Evolutionary conservation across 2,113 vertebrate genomes (phyloP), one percentile per base, ranked within the genome.

Genomic region (Lepisosteus osseus): DNA sequence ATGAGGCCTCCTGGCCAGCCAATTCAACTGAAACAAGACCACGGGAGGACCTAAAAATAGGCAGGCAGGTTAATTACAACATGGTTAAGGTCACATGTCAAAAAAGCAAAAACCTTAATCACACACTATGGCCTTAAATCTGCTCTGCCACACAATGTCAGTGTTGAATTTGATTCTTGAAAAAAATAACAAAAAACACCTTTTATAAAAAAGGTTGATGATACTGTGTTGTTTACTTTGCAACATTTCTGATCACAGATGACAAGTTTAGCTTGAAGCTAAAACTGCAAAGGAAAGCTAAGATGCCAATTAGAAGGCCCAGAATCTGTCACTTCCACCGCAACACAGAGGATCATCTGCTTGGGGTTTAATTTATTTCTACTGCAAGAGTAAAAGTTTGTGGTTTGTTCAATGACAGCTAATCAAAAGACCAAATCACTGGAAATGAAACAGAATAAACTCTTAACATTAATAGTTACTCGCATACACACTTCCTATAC

Each of bases 161-260:
- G 44, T 14, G 6, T 11, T 13, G 13, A 42, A n/a, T 61, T 41
- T 59, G n/a, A 51, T 5, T 51, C 5, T 51, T 6, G 47, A 51
- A 59, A 59, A 59, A 59, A 15, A 15, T 59, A n/a, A 15, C 29
- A 6, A 13, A 13, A n/a, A n/a, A 59, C 57, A 59, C 13, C 57
- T 59, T 59, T 59, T 51, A 51, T 51, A 51, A 15, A 12, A 43
- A 44, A 12, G 64, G 14, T 8, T 14, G 45, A 40, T 44, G 13
- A 3, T 41, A 8, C 69, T 67, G 74, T 84, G 88, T 84, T 89
- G 86, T 86, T 89, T 90, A 89, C 82, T 88, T 89, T 89, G 89
- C 82, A 90, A 85, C 87, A 87, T 86, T 89, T 86, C 86, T 82
- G 90, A 88, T 83, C 88, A 90, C 85, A 91, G 85, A 89, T 86